Percentiles rank a stretch among this genome's conserved stretches.
Conservation (phyloP, 2,888 invertebrate species). For the Gonocerus acuteangulatus region DNA sequence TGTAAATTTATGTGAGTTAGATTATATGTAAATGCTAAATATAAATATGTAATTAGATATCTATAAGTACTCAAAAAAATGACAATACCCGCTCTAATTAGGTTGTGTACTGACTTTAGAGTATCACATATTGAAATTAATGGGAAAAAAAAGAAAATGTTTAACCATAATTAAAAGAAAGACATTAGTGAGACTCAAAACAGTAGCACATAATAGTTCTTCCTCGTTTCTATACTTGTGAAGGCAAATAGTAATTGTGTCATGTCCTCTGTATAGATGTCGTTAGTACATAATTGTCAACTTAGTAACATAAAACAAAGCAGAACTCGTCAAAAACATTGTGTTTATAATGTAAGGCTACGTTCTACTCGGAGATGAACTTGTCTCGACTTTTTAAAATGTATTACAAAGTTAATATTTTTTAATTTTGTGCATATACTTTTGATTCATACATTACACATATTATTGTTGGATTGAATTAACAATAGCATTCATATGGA, state of each 20-base stretch:
- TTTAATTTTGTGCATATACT: too few relatives aligned
- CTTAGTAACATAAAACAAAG: neutral
- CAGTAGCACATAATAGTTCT: constrained; percentile 4
- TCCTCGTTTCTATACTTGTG: neutral
- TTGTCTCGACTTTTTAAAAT: too few relatives aligned
- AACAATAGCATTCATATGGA: too few relatives aligned
- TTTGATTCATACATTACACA: too few relatives aligned
- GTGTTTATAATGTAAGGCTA: constrained; percentile 18
- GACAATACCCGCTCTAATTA: constrained; percentile 24
- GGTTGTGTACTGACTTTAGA: constrained; percentile 16
- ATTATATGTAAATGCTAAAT: neutral
- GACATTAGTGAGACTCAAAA: constrained; percentile 18
- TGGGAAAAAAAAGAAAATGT: neutral
- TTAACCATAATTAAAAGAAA: constrained; percentile 13
- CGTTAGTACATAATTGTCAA: neutral
- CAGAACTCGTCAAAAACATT: constrained; percentile 21
- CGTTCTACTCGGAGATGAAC: too few relatives aligned
- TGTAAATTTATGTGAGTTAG: neutral
- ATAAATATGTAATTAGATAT: constrained; percentile 15
- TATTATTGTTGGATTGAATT: too few relatives aligned
- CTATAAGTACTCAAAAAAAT: constrained; percentile 16
- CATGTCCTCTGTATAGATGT: constrained; percentile 5
- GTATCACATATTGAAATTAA: neutral
- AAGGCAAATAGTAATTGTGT: too few relatives aligned
- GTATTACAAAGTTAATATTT: too few relatives aligned